Evolutionary conservation across 2,113 vertebrate species (phyloP).

Genomic region (Manacus vitellinus): DNA sequence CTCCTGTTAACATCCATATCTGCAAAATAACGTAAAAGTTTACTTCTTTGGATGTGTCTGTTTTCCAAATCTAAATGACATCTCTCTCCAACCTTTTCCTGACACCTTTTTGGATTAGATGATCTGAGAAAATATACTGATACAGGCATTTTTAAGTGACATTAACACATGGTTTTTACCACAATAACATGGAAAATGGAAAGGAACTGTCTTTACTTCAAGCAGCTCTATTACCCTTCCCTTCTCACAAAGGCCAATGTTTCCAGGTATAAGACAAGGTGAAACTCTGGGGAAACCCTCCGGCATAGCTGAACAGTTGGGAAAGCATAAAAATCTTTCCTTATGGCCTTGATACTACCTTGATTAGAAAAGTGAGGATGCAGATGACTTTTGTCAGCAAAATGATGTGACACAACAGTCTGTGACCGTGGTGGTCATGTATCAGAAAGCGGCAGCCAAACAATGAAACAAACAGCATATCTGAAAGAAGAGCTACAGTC

Average conservation of each 20-base stretch:
- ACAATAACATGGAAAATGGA: neutral
- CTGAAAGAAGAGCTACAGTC: neutral
- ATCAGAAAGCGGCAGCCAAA: neutral
- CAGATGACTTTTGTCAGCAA: neutral
- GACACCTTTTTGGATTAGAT: neutral
- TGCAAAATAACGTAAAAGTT: constrained; percentile 47
- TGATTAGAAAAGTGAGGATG: neutral
- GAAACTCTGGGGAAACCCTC: neutral
- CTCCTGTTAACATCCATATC: constrained; percentile 98
- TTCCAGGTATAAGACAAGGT: neutral
- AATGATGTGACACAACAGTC: neutral
- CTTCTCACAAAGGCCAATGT: neutral
- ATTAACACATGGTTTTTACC: neutral
- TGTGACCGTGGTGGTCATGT: neutral
- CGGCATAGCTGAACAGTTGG: neutral
- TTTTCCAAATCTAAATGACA: neutral
- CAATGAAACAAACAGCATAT: neutral
- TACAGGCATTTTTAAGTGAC: neutral
- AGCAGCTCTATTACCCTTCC: neutral
- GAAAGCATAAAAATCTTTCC: neutral
- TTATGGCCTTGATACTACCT: neutral
- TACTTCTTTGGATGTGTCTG: neutral
- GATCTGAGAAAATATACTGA: neutral
- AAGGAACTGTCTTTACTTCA: neutral
- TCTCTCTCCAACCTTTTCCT: neutral